These are phyloP conservation scores for Chalcis sispes DNA, from an alignment of 2,888 invertebrate species.

Conservation along the genomic window DNA sequence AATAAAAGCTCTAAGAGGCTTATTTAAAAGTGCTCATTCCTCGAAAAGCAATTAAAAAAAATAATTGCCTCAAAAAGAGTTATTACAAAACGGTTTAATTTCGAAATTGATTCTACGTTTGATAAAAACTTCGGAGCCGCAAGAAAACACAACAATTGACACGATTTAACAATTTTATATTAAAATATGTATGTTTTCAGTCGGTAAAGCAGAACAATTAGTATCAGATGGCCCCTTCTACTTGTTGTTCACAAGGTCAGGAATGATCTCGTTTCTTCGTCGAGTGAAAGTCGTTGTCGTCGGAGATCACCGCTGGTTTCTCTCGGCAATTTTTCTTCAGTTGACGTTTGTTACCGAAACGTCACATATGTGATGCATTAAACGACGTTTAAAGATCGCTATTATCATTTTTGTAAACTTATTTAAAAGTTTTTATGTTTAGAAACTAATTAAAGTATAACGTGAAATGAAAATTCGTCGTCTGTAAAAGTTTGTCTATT, in stretches of 20 bases:
- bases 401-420: too few relatives aligned
- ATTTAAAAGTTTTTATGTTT: too few relatives aligned
- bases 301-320: constrained; percentile 28
- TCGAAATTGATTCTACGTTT: not conserved
- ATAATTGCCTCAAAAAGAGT: not conserved
- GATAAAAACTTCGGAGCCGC: not conserved
- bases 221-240: constrained; percentile 29
- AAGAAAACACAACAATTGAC: not conserved
- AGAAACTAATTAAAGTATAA: too few relatives aligned
- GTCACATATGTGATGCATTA: constrained; percentile 9
- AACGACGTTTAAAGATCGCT: not conserved
- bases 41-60: not conserved
- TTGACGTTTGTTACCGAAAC: constrained; percentile 28
- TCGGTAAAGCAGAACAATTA: constrained; percentile 41
- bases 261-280: constrained; percentile 48
- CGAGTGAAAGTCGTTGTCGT: constrained; percentile 44
- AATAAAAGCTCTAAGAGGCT: too few relatives aligned
- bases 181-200: too few relatives aligned
- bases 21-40: too few relatives aligned
- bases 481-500: too few relatives aligned
- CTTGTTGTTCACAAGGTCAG: constrained; percentile 40
- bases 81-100: not conserved
- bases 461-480: too few relatives aligned
- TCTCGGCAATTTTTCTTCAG: constrained; percentile 21
- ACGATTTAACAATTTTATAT: not conserved